phyloP scores from a whole-genome alignment of 2,113 vertebrate species.

The Eupsittula cactorum region DNA sequence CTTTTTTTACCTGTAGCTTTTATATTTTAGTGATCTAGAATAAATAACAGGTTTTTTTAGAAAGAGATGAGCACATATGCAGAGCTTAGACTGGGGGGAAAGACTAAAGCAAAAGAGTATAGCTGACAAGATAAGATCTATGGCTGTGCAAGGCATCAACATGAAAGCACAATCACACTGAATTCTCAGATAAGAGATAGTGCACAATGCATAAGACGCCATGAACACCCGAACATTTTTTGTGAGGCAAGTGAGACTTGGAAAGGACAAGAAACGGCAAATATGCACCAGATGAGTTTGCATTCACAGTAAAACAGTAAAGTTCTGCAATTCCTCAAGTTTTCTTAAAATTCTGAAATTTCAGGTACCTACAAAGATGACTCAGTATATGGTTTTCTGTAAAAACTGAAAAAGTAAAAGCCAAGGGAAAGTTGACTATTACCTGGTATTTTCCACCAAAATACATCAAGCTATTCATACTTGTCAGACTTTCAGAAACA shows the following conservation, averaged over 20 bases:
- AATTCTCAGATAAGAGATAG: neutral
- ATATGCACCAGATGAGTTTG: neutral
- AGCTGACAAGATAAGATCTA: neutral
- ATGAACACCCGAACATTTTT: neutral
- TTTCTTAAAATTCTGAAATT: neutral
- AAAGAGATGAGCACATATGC: neutral
- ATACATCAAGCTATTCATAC: neutral
- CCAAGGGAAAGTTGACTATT: neutral
- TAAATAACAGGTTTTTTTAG: neutral
- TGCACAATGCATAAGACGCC: accelerated
- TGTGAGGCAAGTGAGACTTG: neutral
- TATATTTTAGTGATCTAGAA: neutral
- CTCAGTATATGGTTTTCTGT: neutral
- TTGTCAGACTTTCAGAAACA: neutral
- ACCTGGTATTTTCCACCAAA: neutral
- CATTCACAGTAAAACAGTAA: neutral
- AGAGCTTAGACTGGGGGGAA: neutral
- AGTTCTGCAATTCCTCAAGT: neutral
- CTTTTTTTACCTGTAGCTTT: neutral
- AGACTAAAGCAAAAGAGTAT: neutral
- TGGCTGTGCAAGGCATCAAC: neutral
- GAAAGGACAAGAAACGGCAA: neutral
- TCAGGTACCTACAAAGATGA: neutral
- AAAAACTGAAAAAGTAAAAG: neutral
- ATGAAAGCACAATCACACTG: neutral